Percentiles rank a stretch among this genome's conserved stretches.
phyloP scores from a whole-genome alignment of 2,888 invertebrate species.

The Epistrophe eligans region DNA sequence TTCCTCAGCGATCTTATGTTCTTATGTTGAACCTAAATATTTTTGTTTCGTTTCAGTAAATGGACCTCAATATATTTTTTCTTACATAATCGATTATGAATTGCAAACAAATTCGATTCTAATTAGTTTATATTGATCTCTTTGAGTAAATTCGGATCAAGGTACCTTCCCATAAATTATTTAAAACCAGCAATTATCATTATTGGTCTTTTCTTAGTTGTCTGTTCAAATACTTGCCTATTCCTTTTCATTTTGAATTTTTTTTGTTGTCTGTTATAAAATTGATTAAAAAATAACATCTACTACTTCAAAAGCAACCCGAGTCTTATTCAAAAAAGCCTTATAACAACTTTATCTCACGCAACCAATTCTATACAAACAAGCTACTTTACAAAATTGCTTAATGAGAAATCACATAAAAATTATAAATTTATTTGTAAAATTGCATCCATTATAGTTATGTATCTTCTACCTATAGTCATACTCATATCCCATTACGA shows the following conservation, averaged over 20 bases:
- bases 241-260: background rate
- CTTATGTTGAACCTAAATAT: too few relatives aligned
- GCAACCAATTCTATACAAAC: background rate
- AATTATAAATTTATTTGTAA: constrained; percentile 35
- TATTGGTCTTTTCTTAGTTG: background rate
- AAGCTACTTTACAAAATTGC: constrained; percentile 4
- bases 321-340: background rate
- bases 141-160: too few relatives aligned
- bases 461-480: background rate
- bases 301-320: background rate
- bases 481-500: background rate
- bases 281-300: background rate
- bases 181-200: background rate
- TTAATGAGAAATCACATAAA: constrained; percentile 19
- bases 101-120: too few relatives aligned
- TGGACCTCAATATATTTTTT: too few relatives aligned
- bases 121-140: too few relatives aligned
- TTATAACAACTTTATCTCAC: constrained; percentile 14
- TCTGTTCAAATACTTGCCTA: background rate
- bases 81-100: too few relatives aligned
- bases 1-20: too few relatives aligned
- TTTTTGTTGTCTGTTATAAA: background rate
- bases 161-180: background rate
- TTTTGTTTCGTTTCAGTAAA: too few relatives aligned
- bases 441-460: constrained; percentile 12